Percentiles rank a stretch among this genome's conserved stretches.
These are phyloP conservation scores for Minunthozetes semirufus DNA, from an alignment of 2,888 invertebrate genomes.

Conservation along the genomic window DNA sequence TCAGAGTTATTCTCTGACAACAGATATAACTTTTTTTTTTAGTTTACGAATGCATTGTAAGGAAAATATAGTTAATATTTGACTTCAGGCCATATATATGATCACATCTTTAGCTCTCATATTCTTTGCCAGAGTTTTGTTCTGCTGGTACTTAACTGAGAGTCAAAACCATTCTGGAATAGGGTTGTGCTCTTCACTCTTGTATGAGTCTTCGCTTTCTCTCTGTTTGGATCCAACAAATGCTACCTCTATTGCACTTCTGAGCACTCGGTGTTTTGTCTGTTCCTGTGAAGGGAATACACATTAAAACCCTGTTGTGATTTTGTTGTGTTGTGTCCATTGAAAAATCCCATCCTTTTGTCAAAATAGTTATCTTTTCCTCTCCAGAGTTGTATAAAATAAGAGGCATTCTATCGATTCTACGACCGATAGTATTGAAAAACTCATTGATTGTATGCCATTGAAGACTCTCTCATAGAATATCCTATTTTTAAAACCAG, in stretches of 20 bases:
- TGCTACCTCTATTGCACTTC: neutral
- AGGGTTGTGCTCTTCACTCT: slow-evolving; percentile 17
- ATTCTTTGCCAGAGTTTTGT: neutral
- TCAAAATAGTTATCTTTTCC: slow-evolving; percentile 6
- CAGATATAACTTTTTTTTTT: neutral
- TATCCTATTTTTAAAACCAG: neutral
- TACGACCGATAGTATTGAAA: neutral
- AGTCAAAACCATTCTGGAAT: slow-evolving; percentile 21
- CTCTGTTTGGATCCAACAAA: neutral
- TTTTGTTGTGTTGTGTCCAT: slow-evolving; percentile 6
- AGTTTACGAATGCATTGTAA: neutral
- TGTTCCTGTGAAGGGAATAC: too few relatives aligned
- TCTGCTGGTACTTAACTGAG: slow-evolving; percentile 23
- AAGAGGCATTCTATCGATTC: neutral
- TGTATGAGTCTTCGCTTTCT: neutral
- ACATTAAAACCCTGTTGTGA: neutral
- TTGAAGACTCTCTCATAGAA: too few relatives aligned
- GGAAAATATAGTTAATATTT: neutral
- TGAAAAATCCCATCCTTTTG: slow-evolving; percentile 17
- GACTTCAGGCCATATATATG: neutral
- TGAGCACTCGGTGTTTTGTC: neutral
- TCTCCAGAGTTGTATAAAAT: neutral
- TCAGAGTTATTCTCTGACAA: too few relatives aligned
- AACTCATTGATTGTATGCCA: neutral
- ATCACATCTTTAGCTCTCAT: neutral